Evolutionary conservation across 2,113 vertebrate genomes (phyloP).

Genomic region (Rhegmatorhina hoffmannsi): DNA sequence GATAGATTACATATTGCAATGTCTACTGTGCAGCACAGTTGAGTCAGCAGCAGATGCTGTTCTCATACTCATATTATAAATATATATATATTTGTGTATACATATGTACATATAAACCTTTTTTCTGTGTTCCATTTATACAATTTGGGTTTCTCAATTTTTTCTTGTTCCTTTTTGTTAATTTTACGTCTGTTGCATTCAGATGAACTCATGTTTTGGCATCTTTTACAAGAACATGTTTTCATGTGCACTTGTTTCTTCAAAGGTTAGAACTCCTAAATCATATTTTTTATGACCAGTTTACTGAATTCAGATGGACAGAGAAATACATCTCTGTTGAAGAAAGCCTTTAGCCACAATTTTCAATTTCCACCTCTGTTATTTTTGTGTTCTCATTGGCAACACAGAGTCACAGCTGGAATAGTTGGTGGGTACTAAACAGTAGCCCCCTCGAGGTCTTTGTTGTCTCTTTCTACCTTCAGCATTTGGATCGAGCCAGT

Average conservation of each 20-base stretch:
- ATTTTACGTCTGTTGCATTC: not conserved
- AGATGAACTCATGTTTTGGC: not conserved
- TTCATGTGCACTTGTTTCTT: not conserved
- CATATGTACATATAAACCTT: not conserved
- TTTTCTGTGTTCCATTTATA: not conserved
- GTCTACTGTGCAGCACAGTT: not conserved
- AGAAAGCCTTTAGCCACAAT: not conserved
- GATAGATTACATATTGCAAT: not conserved
- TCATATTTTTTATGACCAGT: not conserved
- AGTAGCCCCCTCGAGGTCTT: not conserved
- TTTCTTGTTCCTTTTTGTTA: not conserved
- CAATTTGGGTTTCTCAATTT: not conserved
- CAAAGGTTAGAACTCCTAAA: not conserved
- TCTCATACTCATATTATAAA: not conserved
- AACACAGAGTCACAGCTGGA: not conserved
- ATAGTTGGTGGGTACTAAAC: not conserved
- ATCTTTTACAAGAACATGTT: not conserved
- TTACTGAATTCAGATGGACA: not conserved
- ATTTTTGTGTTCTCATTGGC: not conserved
- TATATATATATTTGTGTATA: not conserved
- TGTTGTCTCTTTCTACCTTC: not conserved
- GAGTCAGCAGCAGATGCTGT: not conserved
- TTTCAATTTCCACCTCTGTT: not conserved
- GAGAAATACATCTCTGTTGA: not conserved
- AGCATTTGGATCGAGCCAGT: conserved; percentile 13